Base-by-base conservation (phyloP, 2,797 vertebrate genomes). In the Bradypodion ventrale region DNA sequence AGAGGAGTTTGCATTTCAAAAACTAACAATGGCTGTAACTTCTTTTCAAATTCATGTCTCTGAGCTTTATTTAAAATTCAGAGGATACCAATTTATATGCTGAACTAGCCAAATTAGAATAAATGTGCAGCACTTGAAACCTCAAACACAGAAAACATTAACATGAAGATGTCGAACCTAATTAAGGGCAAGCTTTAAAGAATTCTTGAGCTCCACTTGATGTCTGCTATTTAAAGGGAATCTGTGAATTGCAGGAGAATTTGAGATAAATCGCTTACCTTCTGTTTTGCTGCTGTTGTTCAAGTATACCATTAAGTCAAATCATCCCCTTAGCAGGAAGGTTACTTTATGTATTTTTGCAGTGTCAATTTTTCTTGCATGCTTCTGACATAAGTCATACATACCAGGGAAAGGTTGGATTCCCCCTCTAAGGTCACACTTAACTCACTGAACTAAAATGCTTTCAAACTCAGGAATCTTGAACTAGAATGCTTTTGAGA, bases 111-210 rank as follows among this genome's bases (percentile, higher is more conserved):
- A 87, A n/a, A 66, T 70, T 12, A 75, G 87, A 46, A 68, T 85
- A 84, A 81, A 85, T 82, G 73, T 59, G 65, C 76, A 44, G 35
- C 79, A 87, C 89, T 87, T 60, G 74, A 89, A 83, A 84, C 44
- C n/a, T 85, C 1, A 83, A 56, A 86, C 82, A 89, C 84, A 73
- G 32, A 83, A 93, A 91, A 87, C 65, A 74, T 42, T 56, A 83
- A 83, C 62, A 75, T 44, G 80, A 79, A 79, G 66, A 32, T 72
- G 56, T 88, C 80, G 88, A 75, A 82, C 56, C 19, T 88, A 89
- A 78, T 88, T 90, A 76, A 86, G 37, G 63, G 8, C 77, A 83
- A 68, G 3, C 84, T 90, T 77, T 63, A 65, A 89, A 89, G 63
- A 10, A 23, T 65, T 44, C 44, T 93, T 92, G 69, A 86, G 70